Evolutionary conservation across 2,888 invertebrate species (phyloP), one percentile per base, ranked within the genome.

Genomic region (Chloroclystis v-ata): DNA sequence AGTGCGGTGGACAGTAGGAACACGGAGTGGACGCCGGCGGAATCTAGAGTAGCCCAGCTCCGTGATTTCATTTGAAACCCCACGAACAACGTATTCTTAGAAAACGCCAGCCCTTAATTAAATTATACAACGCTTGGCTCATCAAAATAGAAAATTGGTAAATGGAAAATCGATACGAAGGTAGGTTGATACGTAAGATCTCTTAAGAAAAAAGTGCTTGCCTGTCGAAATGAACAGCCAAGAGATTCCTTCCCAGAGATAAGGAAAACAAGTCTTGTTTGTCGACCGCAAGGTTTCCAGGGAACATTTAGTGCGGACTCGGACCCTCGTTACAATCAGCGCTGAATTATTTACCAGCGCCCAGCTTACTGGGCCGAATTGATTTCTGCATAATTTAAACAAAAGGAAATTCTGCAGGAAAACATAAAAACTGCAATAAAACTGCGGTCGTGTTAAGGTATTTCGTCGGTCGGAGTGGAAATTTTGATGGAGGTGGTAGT

Each of bases 331-430:
- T 79, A 82, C 83, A 82, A 78, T 83, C 78, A 78, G 69, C 72
- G 67, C 74, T 80, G 82, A 86, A 86, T 84, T 81, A 84, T 85
- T 85, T 81, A 84, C 76, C 70, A 72, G 65, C 61, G 69, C 67
- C 74, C 72, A 71, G 78, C 76, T 74, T 74, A 76, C 76, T 69
- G 73, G 69, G 61, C 72, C 69, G 79, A 80, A 83, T 82, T 80
- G 82, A 81, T 84, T 80, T 83, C 69, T 84, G 82, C 81, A 85
- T 85, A 85, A 83, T 84, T 84, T 77, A 82, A 61, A 69, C 65
- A 67, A 71, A 72, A 72, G 68, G 65, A 73, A 73, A 72, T 65
- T 66, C 70, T 69, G 69, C 61, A 67, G 63, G 58, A 54, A 61
- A 63, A 68, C 69, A 65, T 75, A 77, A 77, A 78, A 69, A 68